A percentile compares a stretch with the other conserved stretches of the same genome.
phyloP scores from a whole-genome alignment of 2,113 vertebrate species.

The Menura novaehollandiae region DNA sequence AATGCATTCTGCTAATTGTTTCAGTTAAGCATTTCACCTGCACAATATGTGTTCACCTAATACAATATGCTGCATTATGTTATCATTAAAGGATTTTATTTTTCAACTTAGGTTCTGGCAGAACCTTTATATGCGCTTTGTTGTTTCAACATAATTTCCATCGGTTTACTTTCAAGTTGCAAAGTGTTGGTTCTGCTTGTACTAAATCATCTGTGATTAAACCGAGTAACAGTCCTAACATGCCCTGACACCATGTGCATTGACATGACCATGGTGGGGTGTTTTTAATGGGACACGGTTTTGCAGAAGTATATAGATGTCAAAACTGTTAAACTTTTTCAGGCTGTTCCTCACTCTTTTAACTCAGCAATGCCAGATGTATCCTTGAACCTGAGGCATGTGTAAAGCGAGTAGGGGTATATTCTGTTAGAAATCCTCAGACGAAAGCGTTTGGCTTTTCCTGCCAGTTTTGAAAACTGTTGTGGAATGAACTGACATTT shows the following conservation, averaged over 20 bases:
- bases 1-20: not conserved
- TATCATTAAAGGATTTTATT: not conserved
- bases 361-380: not conserved
- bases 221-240: not conserved
- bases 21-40: not conserved
- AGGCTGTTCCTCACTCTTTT: not conserved
- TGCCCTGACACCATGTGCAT: not conserved
- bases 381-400: not conserved
- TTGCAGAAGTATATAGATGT: not conserved
- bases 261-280: fast-evolving
- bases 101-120: not conserved
- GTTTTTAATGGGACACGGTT: not conserved
- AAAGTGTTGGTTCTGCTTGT: not conserved
- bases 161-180: not conserved
- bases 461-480: not conserved
- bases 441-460: not conserved
- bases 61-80: not conserved
- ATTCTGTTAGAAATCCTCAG: not conserved
- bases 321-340: not conserved
- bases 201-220: not conserved
- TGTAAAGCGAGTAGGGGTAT: fast-evolving
- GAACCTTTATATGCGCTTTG: not conserved
- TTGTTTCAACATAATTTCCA: not conserved
- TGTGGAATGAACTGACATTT: not conserved
- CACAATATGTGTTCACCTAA: not conserved